Percentiles rank a stretch among this genome's conserved stretches.
phyloP scores from a whole-genome alignment of 2,113 vertebrate species.

The Turdus rufiventris region DNA sequence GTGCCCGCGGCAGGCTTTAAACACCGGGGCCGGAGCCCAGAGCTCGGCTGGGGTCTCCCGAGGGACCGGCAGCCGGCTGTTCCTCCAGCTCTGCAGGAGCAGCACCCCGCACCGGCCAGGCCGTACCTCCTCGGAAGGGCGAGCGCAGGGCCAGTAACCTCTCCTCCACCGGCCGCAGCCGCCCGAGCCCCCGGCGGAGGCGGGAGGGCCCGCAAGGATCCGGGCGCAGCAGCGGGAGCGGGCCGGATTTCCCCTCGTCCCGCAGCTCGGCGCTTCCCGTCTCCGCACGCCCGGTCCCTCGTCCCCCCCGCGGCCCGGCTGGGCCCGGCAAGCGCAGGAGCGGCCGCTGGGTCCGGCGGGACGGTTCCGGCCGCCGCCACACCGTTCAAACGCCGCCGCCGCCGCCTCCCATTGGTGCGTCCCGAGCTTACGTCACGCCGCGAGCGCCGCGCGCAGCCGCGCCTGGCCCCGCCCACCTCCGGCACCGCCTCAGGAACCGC shows the following conservation, averaged over 20 bases:
- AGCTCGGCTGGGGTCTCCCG: not conserved
- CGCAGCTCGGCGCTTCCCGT: not conserved
- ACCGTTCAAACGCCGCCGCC: not conserved
- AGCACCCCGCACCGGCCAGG: not conserved
- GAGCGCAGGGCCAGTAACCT: not conserved
- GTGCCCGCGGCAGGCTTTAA: not conserved
- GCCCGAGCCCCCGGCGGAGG: too few species aligned
- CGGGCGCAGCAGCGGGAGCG: not conserved
- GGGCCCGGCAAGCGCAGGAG: not conserved
- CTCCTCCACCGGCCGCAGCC: not conserved
- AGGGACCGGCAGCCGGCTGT: accelerated
- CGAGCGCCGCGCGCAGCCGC: not conserved
- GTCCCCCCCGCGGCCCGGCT: too few species aligned
- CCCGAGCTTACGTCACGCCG: not conserved
- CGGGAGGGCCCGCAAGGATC: not conserved
- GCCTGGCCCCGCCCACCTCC: not conserved
- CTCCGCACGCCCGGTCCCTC: too few species aligned
- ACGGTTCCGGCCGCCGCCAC: not conserved
- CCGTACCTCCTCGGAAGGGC: not conserved
- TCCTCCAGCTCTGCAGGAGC: not conserved
- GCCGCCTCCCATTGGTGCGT: not conserved
- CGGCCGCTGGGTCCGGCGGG: not conserved
- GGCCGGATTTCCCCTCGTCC: not conserved
- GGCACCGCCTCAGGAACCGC: accelerated
- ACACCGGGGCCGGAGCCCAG: accelerated